These are phyloP conservation scores for Sorex araneus DNA, from an alignment of 2,113 vertebrate genomes.

Conservation along the genomic window DNA sequence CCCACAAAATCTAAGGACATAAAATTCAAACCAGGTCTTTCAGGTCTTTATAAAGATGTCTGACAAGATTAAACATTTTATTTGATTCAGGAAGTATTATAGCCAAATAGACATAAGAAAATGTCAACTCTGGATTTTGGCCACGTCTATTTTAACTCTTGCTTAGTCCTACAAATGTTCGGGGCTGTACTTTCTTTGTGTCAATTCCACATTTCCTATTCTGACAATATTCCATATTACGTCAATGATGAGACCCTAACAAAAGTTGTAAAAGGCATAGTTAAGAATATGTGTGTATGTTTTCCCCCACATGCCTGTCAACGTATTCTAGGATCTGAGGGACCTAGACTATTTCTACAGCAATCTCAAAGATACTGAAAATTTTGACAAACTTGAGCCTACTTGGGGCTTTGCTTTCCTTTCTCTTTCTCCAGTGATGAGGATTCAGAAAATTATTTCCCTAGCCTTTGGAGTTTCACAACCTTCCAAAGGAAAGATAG, in stretches of 20 bases:
- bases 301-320: background rate
- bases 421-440: background rate
- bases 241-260: background rate
- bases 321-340: background rate
- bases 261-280: background rate
- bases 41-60: background rate
- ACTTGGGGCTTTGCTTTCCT: background rate
- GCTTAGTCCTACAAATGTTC: background rate
- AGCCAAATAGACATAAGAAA: background rate
- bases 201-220: no score
- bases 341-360: background rate
- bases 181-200: no score
- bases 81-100: background rate
- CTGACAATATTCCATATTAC: no score
- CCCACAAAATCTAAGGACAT: background rate
- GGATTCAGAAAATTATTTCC: conserved; percentile 40
- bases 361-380: background rate
- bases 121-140: background rate
- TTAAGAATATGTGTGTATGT: background rate
- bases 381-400: conserved; percentile 25
- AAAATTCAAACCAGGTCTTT: conserved; percentile 1
- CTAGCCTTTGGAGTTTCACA: background rate
- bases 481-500: conserved; percentile 20
- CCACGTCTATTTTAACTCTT: no score
- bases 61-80: background rate